phyloP scores from a whole-genome alignment of 1,140 invertebrate genomes.

The Conus betulinus region DNA sequence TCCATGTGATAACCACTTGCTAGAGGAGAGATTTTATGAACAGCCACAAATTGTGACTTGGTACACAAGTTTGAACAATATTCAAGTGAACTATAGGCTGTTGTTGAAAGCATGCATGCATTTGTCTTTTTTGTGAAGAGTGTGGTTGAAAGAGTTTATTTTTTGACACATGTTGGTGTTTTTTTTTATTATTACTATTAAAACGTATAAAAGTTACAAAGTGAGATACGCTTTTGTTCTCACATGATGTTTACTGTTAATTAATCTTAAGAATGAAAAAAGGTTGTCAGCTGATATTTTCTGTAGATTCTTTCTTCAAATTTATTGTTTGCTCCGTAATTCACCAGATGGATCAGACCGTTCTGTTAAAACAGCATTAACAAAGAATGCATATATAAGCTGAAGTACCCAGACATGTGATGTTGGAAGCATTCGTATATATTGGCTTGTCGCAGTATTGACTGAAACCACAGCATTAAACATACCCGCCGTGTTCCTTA shows the following conservation, averaged over 20 bases:
- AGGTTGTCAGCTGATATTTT: slow-evolving; percentile 23
- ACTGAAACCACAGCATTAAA: slow-evolving; percentile 3
- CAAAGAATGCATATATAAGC: not conserved
- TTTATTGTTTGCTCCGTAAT: not conserved
- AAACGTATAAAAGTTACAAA: slow-evolving; percentile 24
- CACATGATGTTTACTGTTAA: slow-evolving; percentile 34
- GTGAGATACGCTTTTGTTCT: slow-evolving; percentile 38
- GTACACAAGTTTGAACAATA: not conserved
- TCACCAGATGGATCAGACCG: not conserved
- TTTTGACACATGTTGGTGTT: slow-evolving; percentile 49
- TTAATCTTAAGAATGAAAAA: slow-evolving; percentile 19
- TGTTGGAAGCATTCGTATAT: not conserved
- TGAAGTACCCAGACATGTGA: not conserved
- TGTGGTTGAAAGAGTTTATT: slow-evolving; percentile 43
- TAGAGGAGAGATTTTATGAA: not conserved
- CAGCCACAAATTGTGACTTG: not conserved
- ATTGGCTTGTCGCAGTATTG: slow-evolving; percentile 3
- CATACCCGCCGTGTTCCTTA: not conserved
- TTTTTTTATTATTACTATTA: slow-evolving; percentile 45
- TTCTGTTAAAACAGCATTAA: not conserved
- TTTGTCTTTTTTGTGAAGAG: slow-evolving; percentile 39
- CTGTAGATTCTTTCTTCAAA: not conserved
- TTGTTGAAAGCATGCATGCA: slow-evolving; percentile 37
- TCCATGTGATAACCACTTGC: slow-evolving; percentile 10
- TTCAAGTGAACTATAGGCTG: not conserved